Percentiles rank a stretch among this genome's conserved stretches.
Evolutionary conservation across 2,113 vertebrate species (phyloP).

Genomic region (Phylloscopus whistleri): DNA sequence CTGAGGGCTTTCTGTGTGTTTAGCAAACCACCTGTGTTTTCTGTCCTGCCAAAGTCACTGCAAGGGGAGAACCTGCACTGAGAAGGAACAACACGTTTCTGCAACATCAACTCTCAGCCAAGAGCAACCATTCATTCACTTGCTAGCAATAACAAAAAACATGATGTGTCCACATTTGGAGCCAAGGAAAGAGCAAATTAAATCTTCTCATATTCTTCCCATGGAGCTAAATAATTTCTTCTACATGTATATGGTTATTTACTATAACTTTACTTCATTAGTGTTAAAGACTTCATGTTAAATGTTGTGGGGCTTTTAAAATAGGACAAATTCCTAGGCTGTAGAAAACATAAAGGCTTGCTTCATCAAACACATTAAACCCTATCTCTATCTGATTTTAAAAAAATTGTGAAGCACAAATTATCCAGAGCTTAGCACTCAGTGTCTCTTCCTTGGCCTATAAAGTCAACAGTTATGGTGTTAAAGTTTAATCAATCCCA

Average conservation of each 20-base stretch:
- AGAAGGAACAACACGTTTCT: not conserved
- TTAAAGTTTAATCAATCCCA: constrained; percentile 82
- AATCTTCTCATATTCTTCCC: not conserved
- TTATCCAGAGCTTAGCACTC: constrained; percentile 59
- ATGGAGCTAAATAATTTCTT: not conserved
- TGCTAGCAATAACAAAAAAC: not conserved
- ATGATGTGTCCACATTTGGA: not conserved
- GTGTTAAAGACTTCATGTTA: constrained; percentile 17
- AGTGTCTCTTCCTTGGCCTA: constrained; percentile 69
- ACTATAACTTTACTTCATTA: constrained; percentile 54
- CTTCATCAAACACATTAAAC: constrained; percentile 60
- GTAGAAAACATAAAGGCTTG: not conserved
- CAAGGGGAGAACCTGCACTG: not conserved
- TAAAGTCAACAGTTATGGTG: constrained; percentile 80
- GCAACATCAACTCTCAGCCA: constrained; percentile 6
- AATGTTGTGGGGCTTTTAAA: constrained; percentile 44
- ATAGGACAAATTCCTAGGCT: not conserved
- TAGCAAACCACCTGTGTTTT: not conserved
- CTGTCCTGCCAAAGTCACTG: not conserved
- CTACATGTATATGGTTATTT: constrained; percentile 38
- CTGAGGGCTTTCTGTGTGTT: not conserved
- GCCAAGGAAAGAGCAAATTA: not conserved
- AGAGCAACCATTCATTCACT: constrained; percentile 5
- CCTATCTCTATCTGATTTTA: constrained; percentile 51
- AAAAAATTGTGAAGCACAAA: constrained; percentile 65